Conservation (phyloP, 2,797 vertebrate genomes). For the Macrochelys suwanniensis region DNA sequence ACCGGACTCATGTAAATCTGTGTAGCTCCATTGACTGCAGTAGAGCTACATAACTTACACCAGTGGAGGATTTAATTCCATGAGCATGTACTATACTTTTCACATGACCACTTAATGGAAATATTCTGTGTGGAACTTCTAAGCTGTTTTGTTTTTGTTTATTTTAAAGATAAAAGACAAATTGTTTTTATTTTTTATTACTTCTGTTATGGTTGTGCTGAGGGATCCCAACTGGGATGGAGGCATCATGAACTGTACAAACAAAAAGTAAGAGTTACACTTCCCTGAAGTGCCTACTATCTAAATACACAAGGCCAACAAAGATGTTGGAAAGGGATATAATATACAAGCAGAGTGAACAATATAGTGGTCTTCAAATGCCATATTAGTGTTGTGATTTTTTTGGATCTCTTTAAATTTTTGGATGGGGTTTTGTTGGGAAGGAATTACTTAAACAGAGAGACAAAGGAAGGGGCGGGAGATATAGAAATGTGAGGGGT, state of each 20-base stretch:
- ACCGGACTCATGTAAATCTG: background rate
- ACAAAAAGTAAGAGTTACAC: background rate
- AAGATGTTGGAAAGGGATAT: background rate
- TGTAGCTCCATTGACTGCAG: background rate
- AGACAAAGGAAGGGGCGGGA: background rate
- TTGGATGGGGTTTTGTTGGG: background rate
- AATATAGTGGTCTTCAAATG: background rate
- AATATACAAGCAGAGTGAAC: background rate
- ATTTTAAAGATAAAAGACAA: background rate
- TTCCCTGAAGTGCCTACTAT: background rate
- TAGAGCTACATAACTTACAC: background rate
- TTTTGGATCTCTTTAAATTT: background rate
- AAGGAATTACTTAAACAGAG: background rate
- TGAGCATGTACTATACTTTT: background rate
- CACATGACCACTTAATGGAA: fast-evolving
- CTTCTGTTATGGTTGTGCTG: background rate
- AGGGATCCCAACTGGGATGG: background rate
- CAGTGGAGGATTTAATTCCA: background rate
- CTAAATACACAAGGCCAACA: background rate
- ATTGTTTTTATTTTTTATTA: background rate
- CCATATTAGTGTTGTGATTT: background rate
- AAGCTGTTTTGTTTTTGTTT: background rate
- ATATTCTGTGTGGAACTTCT: background rate
- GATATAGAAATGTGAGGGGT: background rate
- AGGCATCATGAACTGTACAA: background rate